phyloP scores from a whole-genome alignment of 2,888 invertebrate genomes.

The Fragum whitleyi region DNA sequence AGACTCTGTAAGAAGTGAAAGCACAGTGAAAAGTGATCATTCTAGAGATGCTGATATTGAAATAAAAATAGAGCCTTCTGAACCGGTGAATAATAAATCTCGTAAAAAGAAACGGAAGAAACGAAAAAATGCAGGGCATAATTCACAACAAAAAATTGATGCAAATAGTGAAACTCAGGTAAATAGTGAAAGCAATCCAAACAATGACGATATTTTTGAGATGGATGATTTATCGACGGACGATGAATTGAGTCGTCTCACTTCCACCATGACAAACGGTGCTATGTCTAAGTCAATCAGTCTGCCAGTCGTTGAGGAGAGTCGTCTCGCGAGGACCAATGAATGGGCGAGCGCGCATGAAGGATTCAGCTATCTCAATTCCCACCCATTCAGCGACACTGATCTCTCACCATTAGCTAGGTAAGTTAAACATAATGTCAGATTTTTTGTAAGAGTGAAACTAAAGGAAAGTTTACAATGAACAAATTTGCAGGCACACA shows the following conservation, averaged over 20 bases:
- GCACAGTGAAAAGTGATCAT: conserved; percentile 64
- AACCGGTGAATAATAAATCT: conserved; percentile 38
- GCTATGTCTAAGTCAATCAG: conserved; percentile 68
- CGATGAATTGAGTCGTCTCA: conserved; percentile 73
- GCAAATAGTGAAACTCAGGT: neutral
- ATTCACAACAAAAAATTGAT: conserved; percentile 16
- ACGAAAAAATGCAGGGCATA: conserved; percentile 35
- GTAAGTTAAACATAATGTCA: too few relatives aligned
- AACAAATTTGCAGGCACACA: too few relatives aligned
- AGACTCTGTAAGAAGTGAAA: conserved; percentile 53
- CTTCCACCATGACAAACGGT: conserved; percentile 55
- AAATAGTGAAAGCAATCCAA: conserved; percentile 37
- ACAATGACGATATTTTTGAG: conserved; percentile 79
- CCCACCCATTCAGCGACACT: conserved; percentile 92
- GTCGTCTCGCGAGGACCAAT: conserved; percentile 64
- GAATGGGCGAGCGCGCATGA: conserved; percentile 70
- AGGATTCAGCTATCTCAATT: conserved; percentile 61
- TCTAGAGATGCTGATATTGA: conserved; percentile 52
- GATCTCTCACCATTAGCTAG: conserved; percentile 91
- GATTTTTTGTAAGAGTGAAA: too few relatives aligned
- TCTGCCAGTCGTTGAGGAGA: conserved; percentile 68
- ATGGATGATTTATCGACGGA: conserved; percentile 80
- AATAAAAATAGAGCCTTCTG: conserved; percentile 30
- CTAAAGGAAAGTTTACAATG: neutral
- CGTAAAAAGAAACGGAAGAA: conserved; percentile 47